Percentiles rank a stretch among this genome's conserved stretches.
phyloP scores from a whole-genome alignment of 2,797 vertebrate species.

The Choloepus didactylus region DNA sequence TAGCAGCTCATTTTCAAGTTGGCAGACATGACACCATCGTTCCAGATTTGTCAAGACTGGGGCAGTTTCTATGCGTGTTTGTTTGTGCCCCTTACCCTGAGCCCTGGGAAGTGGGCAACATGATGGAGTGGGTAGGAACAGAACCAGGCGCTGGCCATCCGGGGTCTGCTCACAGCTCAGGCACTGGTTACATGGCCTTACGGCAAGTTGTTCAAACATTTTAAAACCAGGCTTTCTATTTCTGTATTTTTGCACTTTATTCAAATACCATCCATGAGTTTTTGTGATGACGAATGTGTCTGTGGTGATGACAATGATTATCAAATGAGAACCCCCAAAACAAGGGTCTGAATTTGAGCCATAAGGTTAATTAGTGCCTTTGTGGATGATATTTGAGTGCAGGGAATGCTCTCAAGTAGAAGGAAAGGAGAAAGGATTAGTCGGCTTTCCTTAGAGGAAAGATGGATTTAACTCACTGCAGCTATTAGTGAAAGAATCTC shows the following conservation, averaged over 20 bases:
- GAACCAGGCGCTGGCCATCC: fast-evolving
- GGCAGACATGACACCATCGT: neutral
- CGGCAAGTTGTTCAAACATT: neutral
- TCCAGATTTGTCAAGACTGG: neutral
- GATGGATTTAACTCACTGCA: neutral
- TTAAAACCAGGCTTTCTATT: neutral
- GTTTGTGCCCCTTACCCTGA: neutral
- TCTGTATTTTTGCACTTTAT: neutral
- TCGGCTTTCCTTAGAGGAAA: neutral
- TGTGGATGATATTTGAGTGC: too few relatives aligned
- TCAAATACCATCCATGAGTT: neutral
- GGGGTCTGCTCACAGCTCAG: neutral
- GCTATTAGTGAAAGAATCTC: neutral
- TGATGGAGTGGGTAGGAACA: neutral
- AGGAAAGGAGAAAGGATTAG: neutral
- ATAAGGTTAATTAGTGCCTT: too few relatives aligned
- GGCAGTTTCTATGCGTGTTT: neutral
- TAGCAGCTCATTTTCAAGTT: neutral
- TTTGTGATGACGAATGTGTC: neutral
- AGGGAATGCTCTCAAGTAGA: neutral
- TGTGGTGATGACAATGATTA: neutral
- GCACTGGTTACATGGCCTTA: too few relatives aligned
- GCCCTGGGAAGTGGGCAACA: neutral
- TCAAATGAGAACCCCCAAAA: neutral
- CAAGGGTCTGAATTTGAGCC: neutral